Conservation (phyloP, 2,888 invertebrate species). For the Drosophila percnosoma region DNA sequence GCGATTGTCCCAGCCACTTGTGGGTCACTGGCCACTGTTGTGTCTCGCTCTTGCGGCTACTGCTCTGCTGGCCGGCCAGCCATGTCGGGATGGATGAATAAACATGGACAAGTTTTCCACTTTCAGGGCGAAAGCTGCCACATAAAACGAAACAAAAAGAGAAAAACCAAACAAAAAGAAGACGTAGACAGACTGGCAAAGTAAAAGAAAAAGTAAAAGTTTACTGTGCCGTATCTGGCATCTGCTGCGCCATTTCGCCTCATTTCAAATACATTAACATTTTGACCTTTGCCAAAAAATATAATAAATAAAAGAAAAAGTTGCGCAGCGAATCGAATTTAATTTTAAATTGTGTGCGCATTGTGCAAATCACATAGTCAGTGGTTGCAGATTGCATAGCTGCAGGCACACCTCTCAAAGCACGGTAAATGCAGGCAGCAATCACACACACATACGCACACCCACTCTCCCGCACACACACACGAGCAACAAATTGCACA, state of each 20-base stretch:
- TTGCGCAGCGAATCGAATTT: conserved; percentile 53
- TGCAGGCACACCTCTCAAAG: conserved; percentile 53
- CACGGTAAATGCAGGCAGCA: conserved; percentile 30
- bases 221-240: conserved; percentile 54
- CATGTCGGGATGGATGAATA: conserved; percentile 72
- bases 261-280: conserved; percentile 80
- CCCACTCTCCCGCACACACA: conserved; percentile 7
- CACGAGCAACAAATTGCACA: conserved; percentile 37
- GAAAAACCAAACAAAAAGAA: conserved; percentile 13
- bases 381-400: conserved; percentile 46
- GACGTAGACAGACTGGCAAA: conserved; percentile 2
- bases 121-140: conserved; percentile 13
- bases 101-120: conserved; percentile 71
- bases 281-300: conserved; percentile 66
- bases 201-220: conserved; percentile 50
- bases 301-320: conserved; percentile 2
- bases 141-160: conserved; percentile 14
- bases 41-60: conserved; percentile 13
- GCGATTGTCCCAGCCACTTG: conserved; percentile 60
- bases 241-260: conserved; percentile 51
- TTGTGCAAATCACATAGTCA: conserved; percentile 56
- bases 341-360: conserved; percentile 62
- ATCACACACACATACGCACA: conserved; percentile 21
- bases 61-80: conserved; percentile 29
- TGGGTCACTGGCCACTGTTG: conserved; percentile 37